phyloP scores from a whole-genome alignment of 2,797 vertebrate genomes.

The Pagetopsis macropterus region DNA sequence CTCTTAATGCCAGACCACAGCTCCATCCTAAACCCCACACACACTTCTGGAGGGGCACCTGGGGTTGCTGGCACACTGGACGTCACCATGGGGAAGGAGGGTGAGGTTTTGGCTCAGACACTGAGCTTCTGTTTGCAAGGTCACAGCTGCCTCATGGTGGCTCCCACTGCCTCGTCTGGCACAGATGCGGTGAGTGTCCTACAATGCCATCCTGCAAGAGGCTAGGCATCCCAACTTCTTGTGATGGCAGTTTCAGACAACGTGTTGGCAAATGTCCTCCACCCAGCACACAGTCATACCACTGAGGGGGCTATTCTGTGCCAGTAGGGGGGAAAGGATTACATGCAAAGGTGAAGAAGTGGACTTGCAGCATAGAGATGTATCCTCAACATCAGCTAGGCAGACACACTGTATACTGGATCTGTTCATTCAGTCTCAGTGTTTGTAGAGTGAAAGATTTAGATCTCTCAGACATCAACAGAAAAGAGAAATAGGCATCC shows the following conservation, averaged over 20 bases:
- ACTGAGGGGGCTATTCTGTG: slow-evolving; percentile 43
- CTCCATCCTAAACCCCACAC: slow-evolving; percentile 61
- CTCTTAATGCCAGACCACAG: slow-evolving; percentile 50
- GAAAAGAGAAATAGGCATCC: slow-evolving; percentile 42
- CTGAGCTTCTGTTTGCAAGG: slow-evolving; percentile 79
- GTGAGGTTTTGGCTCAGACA: slow-evolving; percentile 70
- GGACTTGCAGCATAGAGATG: slow-evolving; percentile 34
- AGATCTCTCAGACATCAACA: slow-evolving; percentile 43
- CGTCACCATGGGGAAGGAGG: slow-evolving; percentile 67
- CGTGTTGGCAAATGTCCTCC: slow-evolving; percentile 66
- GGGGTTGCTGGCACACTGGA: slow-evolving; percentile 75
- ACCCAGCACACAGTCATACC: slow-evolving; percentile 49
- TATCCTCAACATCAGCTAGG: slow-evolving; percentile 39
- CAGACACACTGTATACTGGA: slow-evolving; percentile 22
- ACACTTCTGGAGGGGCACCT: slow-evolving; percentile 80
- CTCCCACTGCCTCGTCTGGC: slow-evolving; percentile 72
- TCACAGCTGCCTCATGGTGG: slow-evolving; percentile 81
- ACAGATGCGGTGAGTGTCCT: slow-evolving; percentile 53
- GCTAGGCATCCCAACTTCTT: slow-evolving; percentile 66
- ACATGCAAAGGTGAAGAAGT: slow-evolving; percentile 63
- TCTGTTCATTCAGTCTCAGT: slow-evolving; percentile 48
- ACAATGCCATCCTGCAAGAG: slow-evolving; percentile 65
- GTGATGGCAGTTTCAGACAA: slow-evolving; percentile 70
- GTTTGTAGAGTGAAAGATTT: slow-evolving; percentile 52
- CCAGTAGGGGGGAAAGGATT: slow-evolving; percentile 51